Conservation (phyloP, 1,140 invertebrate genomes). For the Pentalonia nigronervosa region DNA sequence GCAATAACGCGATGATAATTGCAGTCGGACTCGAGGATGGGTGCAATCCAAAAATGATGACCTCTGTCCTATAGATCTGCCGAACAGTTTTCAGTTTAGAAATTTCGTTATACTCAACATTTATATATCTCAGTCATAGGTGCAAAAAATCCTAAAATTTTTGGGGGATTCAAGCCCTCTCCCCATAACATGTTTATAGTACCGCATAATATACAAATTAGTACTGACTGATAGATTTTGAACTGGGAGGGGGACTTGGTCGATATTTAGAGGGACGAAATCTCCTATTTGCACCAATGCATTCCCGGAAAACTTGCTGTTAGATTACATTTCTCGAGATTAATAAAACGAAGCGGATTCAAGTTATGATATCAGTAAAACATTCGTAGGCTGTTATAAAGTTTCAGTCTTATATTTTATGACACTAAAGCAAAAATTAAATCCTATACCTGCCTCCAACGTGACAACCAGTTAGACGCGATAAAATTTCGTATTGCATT, state of each 20-base stretch:
- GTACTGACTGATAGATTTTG: too few species aligned
- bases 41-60: too few species aligned
- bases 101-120: neutral
- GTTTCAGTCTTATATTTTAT: neutral
- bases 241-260: too few species aligned
- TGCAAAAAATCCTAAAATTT: too few species aligned
- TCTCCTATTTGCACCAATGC: too few species aligned
- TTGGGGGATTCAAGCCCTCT: too few species aligned
- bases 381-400: neutral
- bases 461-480: neutral
- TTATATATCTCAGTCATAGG: neutral
- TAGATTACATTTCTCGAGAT: neutral
- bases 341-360: neutral
- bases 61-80: neutral
- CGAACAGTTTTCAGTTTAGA: neutral
- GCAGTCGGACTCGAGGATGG: too few species aligned
- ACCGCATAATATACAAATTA: too few species aligned
- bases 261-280: too few species aligned
- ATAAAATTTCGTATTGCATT: too few species aligned
- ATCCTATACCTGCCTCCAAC: neutral
- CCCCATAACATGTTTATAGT: too few species aligned
- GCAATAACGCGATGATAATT: neutral
- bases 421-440: neutral
- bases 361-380: neutral
- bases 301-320: neutral